phyloP scores from a whole-genome alignment of 1,140 invertebrate species.

The Polyergus mexicanus region DNA sequence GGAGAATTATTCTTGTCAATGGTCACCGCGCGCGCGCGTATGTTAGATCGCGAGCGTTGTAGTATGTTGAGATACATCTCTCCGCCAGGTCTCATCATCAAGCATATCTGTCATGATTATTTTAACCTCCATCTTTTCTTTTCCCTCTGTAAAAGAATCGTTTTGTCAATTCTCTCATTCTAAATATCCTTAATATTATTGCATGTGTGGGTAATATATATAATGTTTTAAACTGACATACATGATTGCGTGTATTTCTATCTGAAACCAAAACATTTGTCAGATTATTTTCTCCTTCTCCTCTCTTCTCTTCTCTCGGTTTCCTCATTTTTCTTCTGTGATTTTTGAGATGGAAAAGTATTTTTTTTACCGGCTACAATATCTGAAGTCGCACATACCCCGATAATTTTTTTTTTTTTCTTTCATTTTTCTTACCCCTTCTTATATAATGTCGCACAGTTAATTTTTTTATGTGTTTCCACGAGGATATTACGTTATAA shows the following conservation, averaged over 20 bases:
- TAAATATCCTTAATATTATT: neutral
- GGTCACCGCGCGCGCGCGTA: conserved; percentile 50
- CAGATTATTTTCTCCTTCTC: neutral
- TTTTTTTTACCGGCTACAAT: neutral
- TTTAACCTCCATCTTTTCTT: neutral
- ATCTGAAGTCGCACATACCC: neutral
- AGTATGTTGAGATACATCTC: neutral
- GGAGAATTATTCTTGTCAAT: conserved; percentile 47
- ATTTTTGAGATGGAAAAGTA: neutral
- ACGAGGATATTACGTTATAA: neutral
- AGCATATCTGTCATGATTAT: neutral
- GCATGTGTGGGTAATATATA: too few species aligned
- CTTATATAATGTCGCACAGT: neutral
- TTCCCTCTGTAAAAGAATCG: too few species aligned
- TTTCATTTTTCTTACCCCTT: neutral
- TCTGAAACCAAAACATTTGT: neutral
- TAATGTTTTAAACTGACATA: too few species aligned
- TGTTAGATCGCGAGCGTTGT: conserved; percentile 30
- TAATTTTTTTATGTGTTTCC: neutral
- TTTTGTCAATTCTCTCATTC: neutral
- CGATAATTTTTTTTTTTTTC: neutral
- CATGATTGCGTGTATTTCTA: too few species aligned
- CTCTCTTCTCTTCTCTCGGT: neutral
- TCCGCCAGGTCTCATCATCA: neutral
- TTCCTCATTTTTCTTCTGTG: neutral